Percentiles rank a stretch among this genome's conserved stretches.
phyloP scores from a whole-genome alignment of 2,888 invertebrate genomes.

The Gortyna flavago region DNA sequence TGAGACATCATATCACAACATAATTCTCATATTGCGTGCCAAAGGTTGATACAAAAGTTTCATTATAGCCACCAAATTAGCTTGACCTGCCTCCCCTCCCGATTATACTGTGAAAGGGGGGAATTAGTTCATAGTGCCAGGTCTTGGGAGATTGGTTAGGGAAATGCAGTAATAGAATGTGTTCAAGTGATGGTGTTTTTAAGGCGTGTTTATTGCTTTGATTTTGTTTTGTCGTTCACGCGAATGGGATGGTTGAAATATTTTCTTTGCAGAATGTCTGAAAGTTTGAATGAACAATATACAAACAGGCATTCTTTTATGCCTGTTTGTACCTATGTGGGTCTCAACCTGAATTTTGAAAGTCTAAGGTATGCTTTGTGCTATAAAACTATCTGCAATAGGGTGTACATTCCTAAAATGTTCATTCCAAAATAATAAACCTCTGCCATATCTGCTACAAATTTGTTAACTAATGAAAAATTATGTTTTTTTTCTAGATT shows the following conservation, averaged over 20 bases:
- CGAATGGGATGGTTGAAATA: constrained; percentile 5
- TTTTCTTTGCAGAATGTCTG: background rate
- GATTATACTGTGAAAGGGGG: constrained; percentile 11
- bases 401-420: background rate
- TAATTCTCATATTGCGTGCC: constrained; percentile 87
- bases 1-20: constrained; percentile 76
- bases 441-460: background rate
- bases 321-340: background rate
- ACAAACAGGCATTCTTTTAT: background rate
- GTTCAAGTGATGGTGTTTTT: constrained; percentile 72
- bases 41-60: constrained; percentile 74
- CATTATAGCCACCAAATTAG: constrained; percentile 56
- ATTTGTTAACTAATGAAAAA: background rate
- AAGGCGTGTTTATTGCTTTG: constrained; percentile 69
- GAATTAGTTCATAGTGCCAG: constrained; percentile 47
- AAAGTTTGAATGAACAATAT: background rate
- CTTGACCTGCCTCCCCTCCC: constrained; percentile 53
- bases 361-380: background rate
- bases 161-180: constrained; percentile 70
- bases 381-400: background rate
- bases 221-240: constrained; percentile 63
- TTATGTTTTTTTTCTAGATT: background rate
- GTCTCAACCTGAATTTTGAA: background rate
- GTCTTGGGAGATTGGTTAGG: constrained; percentile 61
- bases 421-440: background rate